Percentiles rank a stretch among this genome's conserved stretches.
phyloP scores from a whole-genome alignment of 2,113 vertebrate genomes.

The Leiothrix lutea region DNA sequence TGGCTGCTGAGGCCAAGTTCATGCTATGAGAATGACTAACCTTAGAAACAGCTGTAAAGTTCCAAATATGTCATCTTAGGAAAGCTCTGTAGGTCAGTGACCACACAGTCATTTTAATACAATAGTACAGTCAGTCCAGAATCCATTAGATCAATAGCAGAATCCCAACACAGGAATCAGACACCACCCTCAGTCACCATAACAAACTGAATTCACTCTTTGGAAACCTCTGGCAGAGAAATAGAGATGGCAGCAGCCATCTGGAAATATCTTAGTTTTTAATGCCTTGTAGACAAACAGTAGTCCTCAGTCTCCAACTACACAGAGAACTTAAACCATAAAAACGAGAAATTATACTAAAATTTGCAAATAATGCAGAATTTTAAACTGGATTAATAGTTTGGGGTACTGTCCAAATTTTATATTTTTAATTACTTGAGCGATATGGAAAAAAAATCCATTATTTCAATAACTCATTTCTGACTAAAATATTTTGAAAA shows the following conservation, averaged over 20 bases:
- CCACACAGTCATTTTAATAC: background rate
- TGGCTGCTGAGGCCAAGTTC: background rate
- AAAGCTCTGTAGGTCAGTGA: background rate
- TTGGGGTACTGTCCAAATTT: background rate
- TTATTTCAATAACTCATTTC: background rate
- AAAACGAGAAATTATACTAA: background rate
- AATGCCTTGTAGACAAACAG: background rate
- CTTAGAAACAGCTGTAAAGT: background rate
- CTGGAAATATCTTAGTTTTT: background rate
- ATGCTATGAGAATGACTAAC: background rate
- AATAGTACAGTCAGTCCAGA: background rate
- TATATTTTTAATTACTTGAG: background rate
- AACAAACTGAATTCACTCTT: background rate
- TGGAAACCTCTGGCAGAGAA: background rate
- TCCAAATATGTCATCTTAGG: background rate
- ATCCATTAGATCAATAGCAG: background rate
- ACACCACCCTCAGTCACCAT: background rate
- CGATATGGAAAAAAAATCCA: background rate
- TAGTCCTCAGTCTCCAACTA: background rate
- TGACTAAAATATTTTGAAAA: background rate
- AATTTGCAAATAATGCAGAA: background rate
- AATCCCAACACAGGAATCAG: background rate
- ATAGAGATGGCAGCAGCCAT: background rate
- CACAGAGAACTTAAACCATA: background rate
- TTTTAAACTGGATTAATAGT: background rate